Base-by-base conservation (phyloP, 1,140 invertebrate genomes). In the Catajapyx aquilonaris region DNA sequence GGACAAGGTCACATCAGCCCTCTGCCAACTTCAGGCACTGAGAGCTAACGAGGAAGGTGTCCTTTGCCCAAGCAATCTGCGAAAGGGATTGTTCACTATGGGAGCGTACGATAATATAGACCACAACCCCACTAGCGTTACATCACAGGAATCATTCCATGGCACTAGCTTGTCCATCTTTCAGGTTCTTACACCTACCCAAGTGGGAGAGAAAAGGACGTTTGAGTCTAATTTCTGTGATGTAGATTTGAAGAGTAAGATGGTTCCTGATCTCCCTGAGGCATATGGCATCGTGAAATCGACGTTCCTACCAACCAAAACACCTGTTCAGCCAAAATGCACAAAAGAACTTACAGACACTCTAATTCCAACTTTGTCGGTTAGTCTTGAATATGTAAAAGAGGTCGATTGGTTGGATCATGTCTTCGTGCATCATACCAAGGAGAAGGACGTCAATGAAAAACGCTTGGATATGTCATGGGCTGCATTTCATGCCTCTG, bases 111-210 rank as follows among this genome's bases (percentile, higher is more conserved):
- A 42, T 19, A 42, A 42, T 31, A 43, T 42, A 16, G 39, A 42
- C 22, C 33, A 42, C 34, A 42, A 42, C 31, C 40, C 40, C 5
- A 35, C 18, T 4, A 13, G 5, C 5, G 18, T 23, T 17, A 42
- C 11, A 17, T 41, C 39, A 37, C 5, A 43, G 19, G 22, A 18
- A 20, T 42, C 41, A 2, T 42, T 42, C 22, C 41, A 42, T 42
- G 41, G 41, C 4, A 43, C 40, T 42, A 32, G 41, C 11, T 37
- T 42, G 9, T 42, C 39, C 15, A 16, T 42, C 15, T 42, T 43
- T 28, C 41, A 42, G 18, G 30, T n/a, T n/a, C n/a, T n/a, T n/a
- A n/a, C n/a, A n/a, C n/a, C n/a, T n/a, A n/a, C n/a, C n/a, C n/a
- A n/a, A n/a, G 13, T 22, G n/a, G 20, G 20, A 18, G 35, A 21